Base-by-base conservation (phyloP, 2,113 vertebrate genomes). In the Copsychus sechellarum region DNA sequence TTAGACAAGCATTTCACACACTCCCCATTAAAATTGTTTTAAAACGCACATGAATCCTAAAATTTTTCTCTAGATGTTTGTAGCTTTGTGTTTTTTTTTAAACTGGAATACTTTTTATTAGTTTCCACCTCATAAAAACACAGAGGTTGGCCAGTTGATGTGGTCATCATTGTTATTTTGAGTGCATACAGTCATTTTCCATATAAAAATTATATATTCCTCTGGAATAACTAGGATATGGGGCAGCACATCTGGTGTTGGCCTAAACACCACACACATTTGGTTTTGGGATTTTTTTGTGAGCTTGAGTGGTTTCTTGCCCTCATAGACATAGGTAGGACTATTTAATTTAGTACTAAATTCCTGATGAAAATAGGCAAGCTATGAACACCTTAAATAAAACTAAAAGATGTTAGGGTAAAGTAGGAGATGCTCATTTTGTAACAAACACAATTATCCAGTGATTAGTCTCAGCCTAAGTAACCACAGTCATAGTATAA, bases 1-100 rank as follows among this genome's bases (percentile, higher is more conserved):
- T 72, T 24, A 65, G 2, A 4, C 17, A 42, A 78, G 22, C 1
- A 28, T 51, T 38, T 60, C 18, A 8, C 7, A 4, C 8, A 6
- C 9, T 6, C 50, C 5, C 0, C 17, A 6, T 6, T 20, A 28
- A 51, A 73, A 36, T 15, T n/a, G 10, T 24, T 85, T 51, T 45
- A 36, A 87, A 82, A 45, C 26, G 5, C 34, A 42, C 13, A 25
- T 1, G 4, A 65, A 61, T 42, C 31, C 26, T 77, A 17, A 58
- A 11, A 4, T 18, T 51, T 66, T 50, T 31, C 40, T 34, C 34
- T 23, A 18, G 45, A 66, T 31, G 1, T 51, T 90, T 57, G 13
- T n/a, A 56, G 3, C 8, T n/a, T 84, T 36, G 14, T 36, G 11
- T 1, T 7, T 31, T 79, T 74, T 60, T 74, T 60, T 14, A 47